Percentiles rank a stretch among this genome's conserved stretches.
These are phyloP conservation scores for Drosophila stalkeri DNA, from an alignment of 2,888 invertebrate genomes.

Conservation along the genomic window DNA sequence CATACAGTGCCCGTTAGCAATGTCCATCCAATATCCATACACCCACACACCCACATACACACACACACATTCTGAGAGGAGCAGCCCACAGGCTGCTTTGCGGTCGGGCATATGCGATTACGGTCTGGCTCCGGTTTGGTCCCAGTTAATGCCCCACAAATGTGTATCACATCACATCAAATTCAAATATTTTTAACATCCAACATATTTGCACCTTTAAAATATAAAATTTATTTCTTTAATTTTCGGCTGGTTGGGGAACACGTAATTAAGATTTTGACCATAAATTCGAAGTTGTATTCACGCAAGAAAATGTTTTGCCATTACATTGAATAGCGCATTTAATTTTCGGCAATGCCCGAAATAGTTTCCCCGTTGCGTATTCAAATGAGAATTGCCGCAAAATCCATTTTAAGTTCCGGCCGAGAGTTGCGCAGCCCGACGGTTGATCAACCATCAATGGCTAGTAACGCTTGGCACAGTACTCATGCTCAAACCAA, in stretches of 20 bases:
- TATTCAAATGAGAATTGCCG: conserved; percentile 69
- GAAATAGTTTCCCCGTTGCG: conserved; percentile 47
- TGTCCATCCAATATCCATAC: conserved; percentile 38
- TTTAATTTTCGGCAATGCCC: conserved; percentile 16
- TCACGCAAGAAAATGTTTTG: background rate
- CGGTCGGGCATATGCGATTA: conserved; percentile 70
- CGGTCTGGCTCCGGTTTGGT: conserved; percentile 47
- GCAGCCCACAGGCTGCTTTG: conserved; percentile 50
- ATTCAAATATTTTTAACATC: conserved; percentile 12
- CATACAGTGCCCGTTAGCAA: conserved; percentile 48
- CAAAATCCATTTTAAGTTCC: conserved; percentile 74
- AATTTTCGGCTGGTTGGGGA: background rate
- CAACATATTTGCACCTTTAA: conserved; percentile 29
- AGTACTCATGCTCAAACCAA: conserved; percentile 28
- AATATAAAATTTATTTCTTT: conserved; percentile 1
- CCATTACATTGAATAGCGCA: conserved; percentile 29
- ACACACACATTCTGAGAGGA: conserved; percentile 1
- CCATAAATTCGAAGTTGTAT: no score
- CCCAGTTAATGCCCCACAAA: conserved; percentile 36
- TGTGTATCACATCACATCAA: conserved; percentile 25
- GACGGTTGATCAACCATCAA: conserved; percentile 40
- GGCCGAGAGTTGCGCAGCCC: conserved; percentile 34
- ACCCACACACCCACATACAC: conserved; percentile 9
- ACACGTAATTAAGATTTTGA: background rate
- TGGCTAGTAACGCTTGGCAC: conserved; percentile 21